Conservation (phyloP, 2,113 vertebrate species). For the Aegotheles bennettii region DNA sequence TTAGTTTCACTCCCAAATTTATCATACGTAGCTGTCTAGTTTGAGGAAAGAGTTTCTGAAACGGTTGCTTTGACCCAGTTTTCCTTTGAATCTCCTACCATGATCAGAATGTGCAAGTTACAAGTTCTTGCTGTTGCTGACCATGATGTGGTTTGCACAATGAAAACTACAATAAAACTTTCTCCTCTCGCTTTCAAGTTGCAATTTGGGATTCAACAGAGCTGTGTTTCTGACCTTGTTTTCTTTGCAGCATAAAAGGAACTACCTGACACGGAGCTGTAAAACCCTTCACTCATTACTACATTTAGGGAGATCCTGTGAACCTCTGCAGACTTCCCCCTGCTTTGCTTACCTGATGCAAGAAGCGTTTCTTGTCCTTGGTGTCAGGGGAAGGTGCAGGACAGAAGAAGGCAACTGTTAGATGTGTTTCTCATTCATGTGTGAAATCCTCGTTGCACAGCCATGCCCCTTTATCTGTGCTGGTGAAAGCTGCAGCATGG, state of each 20-base stretch:
- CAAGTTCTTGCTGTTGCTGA: neutral
- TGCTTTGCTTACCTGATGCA: neutral
- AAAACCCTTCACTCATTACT: neutral
- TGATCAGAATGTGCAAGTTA: neutral
- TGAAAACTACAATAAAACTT: constrained; percentile 48
- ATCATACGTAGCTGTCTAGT: neutral
- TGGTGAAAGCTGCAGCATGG: neutral
- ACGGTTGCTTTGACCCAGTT: neutral
- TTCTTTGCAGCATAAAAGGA: neutral
- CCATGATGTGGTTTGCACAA: neutral
- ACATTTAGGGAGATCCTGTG: fast-evolving
- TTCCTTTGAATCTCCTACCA: neutral
- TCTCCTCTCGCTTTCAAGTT: neutral
- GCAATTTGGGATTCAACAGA: neutral
- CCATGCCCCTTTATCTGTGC: fast-evolving
- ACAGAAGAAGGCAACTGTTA: neutral
- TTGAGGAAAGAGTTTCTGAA: neutral
- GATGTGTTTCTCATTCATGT: neutral
- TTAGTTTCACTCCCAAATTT: neutral
- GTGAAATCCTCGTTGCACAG: neutral
- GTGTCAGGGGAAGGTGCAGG: neutral
- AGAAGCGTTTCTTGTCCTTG: neutral
- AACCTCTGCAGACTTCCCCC: neutral
- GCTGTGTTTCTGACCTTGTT: neutral
- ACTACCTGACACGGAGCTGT: neutral